Conservation (phyloP, 1,140 invertebrate genomes). For the Conus ventricosus region DNA sequence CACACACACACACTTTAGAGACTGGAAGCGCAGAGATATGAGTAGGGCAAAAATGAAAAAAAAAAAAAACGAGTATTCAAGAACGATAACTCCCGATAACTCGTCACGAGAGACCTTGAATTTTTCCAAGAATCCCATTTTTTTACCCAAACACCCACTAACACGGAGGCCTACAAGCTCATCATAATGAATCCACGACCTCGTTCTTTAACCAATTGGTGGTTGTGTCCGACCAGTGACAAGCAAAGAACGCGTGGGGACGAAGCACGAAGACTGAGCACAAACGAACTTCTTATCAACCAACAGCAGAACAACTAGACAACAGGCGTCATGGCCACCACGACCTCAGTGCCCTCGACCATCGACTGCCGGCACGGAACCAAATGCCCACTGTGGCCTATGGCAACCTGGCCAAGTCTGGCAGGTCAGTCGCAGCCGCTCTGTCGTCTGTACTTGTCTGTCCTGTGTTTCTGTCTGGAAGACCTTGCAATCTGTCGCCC, state of each 20-base stretch:
- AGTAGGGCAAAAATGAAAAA: no score
- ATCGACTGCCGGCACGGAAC: not conserved
- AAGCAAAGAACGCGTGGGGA: not conserved
- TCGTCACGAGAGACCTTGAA: no score
- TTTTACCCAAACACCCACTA: no score
- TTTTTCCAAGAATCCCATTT: no score
- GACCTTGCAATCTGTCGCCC: not conserved
- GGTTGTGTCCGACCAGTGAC: not conserved
- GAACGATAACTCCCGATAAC: no score
- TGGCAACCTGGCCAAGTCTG: not conserved
- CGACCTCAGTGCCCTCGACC: not conserved
- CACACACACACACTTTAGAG: no score
- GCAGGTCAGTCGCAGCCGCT: not conserved
- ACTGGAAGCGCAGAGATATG: no score
- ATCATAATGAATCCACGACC: no score
- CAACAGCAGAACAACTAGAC: not conserved
- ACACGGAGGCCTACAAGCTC: no score
- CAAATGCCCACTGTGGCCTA: not conserved
- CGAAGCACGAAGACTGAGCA: not conserved
- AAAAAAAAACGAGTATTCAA: no score
- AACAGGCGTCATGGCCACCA: not conserved
- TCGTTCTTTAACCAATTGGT: not conserved
- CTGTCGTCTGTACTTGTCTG: not conserved
- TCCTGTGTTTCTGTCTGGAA: not conserved
- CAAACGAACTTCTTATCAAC: not conserved